phyloP scores from a whole-genome alignment of 2,113 vertebrate genomes.

The Zosterops japonicus region DNA sequence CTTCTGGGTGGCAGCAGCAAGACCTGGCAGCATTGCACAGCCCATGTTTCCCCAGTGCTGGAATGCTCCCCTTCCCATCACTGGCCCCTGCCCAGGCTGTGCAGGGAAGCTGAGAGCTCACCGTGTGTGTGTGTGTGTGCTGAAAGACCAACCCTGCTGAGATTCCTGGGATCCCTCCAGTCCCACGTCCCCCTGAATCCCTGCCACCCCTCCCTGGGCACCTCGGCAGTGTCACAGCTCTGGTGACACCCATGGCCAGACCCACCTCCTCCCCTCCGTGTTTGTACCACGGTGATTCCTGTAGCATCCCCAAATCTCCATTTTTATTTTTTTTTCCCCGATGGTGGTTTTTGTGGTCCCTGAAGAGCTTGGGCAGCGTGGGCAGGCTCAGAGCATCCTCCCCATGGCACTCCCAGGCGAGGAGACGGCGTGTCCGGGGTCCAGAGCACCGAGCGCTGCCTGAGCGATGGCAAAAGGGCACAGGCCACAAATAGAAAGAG shows the following conservation, averaged over 20 bases:
- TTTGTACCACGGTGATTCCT: neutral
- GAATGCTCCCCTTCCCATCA: neutral
- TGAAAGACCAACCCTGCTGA: rapidly evolving
- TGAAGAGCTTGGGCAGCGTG: neutral
- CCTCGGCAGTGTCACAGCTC: rapidly evolving
- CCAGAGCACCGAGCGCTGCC: neutral
- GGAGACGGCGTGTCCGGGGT: neutral
- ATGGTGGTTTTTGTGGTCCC: neutral
- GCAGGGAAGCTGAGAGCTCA: neutral
- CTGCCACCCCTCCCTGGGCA: neutral
- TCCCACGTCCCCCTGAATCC: neutral
- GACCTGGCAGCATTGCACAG: neutral
- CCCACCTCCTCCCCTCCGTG: rapidly evolving
- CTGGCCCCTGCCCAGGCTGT: rapidly evolving
- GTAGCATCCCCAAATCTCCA: neutral
- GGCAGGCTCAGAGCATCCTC: neutral
- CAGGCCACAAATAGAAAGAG: conserved; percentile 19
- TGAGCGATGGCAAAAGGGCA: conserved; percentile 22
- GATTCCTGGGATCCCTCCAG: neutral
- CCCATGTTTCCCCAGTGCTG: rapidly evolving
- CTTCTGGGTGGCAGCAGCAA: neutral
- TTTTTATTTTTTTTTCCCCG: no score
- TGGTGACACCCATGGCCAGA: rapidly evolving
- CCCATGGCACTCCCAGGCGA: neutral
- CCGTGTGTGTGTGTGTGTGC: no score